Conservation (phyloP, 2,797 vertebrate species). For the Hydrocynus forskahlii region DNA sequence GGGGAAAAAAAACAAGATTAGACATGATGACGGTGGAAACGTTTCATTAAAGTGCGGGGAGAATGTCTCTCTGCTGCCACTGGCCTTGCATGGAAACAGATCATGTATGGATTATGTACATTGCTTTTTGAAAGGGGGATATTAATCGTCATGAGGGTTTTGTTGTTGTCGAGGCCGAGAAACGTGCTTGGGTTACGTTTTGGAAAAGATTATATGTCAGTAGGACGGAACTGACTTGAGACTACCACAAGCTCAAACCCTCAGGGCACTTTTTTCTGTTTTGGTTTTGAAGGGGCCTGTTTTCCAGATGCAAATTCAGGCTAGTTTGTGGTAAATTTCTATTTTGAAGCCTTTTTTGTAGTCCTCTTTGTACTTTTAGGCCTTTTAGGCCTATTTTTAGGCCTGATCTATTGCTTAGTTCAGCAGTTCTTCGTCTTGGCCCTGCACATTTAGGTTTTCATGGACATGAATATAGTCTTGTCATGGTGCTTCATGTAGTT, state of each 20-base stretch:
- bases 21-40: conserved; percentile 51
- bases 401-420: neutral
- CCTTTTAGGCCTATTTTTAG: neutral
- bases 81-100: conserved; percentile 42
- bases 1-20: conserved; percentile 45
- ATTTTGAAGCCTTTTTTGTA: neutral
- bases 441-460: neutral
- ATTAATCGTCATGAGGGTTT: conserved; percentile 29
- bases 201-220: conserved; percentile 20
- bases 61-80: conserved; percentile 7
- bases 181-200: conserved; percentile 10
- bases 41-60: conserved; percentile 45
- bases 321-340: neutral
- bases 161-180: conserved; percentile 16
- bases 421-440: neutral
- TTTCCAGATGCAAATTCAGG: neutral
- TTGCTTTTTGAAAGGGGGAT: conserved; percentile 35
- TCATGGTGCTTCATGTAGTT: no score
- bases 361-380: neutral
- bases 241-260: neutral
- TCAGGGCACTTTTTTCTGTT: neutral
- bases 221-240: conserved; percentile 7
- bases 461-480: neutral
- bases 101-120: conserved; percentile 35
- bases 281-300: conserved; percentile 7